Base-by-base conservation (phyloP, 1,140 invertebrate genomes). In the Aleiodes sp. region DNA sequence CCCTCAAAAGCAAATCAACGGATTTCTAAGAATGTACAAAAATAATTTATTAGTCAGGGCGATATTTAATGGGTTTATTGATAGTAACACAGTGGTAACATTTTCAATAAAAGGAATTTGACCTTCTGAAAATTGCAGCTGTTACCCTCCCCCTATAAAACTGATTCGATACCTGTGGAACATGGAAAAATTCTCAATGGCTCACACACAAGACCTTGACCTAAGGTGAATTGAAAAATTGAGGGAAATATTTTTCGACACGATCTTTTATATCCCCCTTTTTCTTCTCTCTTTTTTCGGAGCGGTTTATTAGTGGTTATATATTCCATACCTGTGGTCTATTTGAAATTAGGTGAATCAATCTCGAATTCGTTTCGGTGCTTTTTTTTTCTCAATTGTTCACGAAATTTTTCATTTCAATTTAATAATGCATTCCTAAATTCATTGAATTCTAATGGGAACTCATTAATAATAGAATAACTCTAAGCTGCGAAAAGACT, bases 41-140 rank as follows among this genome's bases (percentile, higher is more conserved):
- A 43, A 52, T 24, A 52, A 52, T 52, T 21, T 52, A 52, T 24
- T 52, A 52, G 37, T 16, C 9, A 65, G 26, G 12, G 3, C 29
- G 39, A 46, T 65, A 46, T 41, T 43, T 65, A 46, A 65, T 65
- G 19, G 62, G 21, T 65, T 65, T 65, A 65, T 65, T 65, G 62
- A 65, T 46, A 43, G 26, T 1, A n/a, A 16, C 29, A 7, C 62
- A 9, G 28, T 28, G 24, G 62, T 3, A 35, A 12, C 10, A 12
- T 26, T 35, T 29, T n/a, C 35, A 12, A 26, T 14, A 14, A 41
- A 46, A 65, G 28, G 39, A 46, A 65, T 65, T 65, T 46, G 62
- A 43, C 62, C 35, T 65, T 65, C 35, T 10, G 46, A 52, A 52
- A 52, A 52, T 52, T 52, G 46, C 46, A 52, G 46, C 46, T 52